These are phyloP conservation scores for Eugnorisma glareosa DNA, from an alignment of 2,888 invertebrate species.

Conservation along the genomic window DNA sequence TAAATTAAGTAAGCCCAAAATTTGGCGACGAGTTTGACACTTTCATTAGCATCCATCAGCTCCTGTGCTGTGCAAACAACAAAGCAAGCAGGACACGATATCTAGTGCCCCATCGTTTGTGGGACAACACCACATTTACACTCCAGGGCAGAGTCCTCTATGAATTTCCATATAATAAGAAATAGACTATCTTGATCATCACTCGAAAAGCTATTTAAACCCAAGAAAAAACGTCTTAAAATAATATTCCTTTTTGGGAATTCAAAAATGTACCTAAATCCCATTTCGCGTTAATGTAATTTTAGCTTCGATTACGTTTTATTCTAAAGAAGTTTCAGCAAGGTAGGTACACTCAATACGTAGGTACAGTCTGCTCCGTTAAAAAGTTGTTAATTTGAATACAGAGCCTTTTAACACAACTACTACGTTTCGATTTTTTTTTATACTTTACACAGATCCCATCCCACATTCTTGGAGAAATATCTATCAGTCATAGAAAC, in stretches of 20 bases:
- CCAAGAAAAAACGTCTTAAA: slow-evolving; percentile 59
- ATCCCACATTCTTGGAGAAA: background rate
- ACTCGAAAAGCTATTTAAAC: background rate
- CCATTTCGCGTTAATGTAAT: slow-evolving; percentile 72
- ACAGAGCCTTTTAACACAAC: background rate
- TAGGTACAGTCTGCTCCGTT: slow-evolving; percentile 38
- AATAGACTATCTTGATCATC: no score
- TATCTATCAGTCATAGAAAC: background rate
- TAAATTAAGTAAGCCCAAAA: no score
- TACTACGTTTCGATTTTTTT: background rate
- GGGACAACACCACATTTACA: no score
- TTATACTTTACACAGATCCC: background rate
- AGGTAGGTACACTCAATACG: slow-evolving; percentile 36
- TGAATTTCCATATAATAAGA: no score
- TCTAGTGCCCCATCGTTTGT: no score
- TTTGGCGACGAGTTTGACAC: no score
- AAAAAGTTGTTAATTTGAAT: slow-evolving; percentile 13
- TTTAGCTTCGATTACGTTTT: slow-evolving; percentile 71
- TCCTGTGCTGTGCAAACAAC: no score
- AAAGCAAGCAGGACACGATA: no score
- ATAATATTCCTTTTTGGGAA: slow-evolving; percentile 68
- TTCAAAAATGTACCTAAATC: slow-evolving; percentile 73
- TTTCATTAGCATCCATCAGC: no score
- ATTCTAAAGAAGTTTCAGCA: slow-evolving; percentile 65
- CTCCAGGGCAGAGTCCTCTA: no score